These are phyloP conservation scores for Globodera rostochiensis DNA, from an alignment of 1,140 invertebrate species.

Conservation along the genomic window DNA sequence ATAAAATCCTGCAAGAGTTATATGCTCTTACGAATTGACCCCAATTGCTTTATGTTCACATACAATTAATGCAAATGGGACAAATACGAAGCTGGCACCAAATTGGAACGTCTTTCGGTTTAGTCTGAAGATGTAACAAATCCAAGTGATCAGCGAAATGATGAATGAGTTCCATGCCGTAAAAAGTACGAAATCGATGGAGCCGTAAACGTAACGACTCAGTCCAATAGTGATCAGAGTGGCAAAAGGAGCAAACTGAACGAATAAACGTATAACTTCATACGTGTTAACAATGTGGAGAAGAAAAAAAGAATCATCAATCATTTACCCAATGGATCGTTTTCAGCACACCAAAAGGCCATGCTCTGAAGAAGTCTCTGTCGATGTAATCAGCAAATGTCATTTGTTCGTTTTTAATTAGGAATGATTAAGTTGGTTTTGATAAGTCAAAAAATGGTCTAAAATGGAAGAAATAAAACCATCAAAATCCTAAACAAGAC, in stretches of 20 bases:
- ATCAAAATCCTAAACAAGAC: no score
- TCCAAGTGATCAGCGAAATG: slow-evolving; percentile 28
- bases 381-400: slow-evolving; percentile 8
- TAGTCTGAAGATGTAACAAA: slow-evolving; percentile 34
- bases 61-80: slow-evolving; percentile 45
- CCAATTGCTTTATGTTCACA: neutral
- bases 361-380: slow-evolving; percentile 34
- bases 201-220: neutral
- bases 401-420: slow-evolving; percentile 1
- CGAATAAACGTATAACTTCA: neutral
- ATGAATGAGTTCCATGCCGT: slow-evolving; percentile 20
- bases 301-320: neutral
- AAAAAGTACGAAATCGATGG: neutral
- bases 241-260: slow-evolving; percentile 22
- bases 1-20: slow-evolving; percentile 35
- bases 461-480: no score
- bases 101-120: slow-evolving; percentile 31
- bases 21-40: neutral
- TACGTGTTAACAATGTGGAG: neutral
- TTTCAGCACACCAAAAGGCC: slow-evolving; percentile 41
- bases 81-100: slow-evolving; percentile 26
- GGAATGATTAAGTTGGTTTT: no score
- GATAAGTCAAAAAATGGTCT: no score
- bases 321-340: slow-evolving; percentile 43
- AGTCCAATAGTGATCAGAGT: neutral